Evolutionary conservation across 2,888 invertebrate species (phyloP).

Genomic region (Aporophyla lueneburgensis): DNA sequence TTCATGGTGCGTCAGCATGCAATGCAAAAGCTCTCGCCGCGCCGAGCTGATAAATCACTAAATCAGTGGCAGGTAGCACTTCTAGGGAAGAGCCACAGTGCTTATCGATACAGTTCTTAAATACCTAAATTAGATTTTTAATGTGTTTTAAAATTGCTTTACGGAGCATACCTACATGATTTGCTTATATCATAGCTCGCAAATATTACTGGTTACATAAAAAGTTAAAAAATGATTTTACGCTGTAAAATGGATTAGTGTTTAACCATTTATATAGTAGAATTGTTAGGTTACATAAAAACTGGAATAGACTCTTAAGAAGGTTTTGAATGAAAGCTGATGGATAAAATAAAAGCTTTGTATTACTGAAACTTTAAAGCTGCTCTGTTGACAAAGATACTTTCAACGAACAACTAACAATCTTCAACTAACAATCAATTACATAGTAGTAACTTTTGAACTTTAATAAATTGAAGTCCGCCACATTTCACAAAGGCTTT

Average conservation of each 20-base stretch:
- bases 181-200: too few species aligned
- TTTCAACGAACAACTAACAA: too few species aligned
- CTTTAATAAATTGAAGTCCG: neutral
- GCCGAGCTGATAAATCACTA: slow-evolving; percentile 75
- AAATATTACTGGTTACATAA: too few species aligned
- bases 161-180: too few species aligned
- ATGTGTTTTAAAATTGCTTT: too few species aligned
- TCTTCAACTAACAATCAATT: neutral
- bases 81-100: slow-evolving; percentile 66
- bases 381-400: neutral
- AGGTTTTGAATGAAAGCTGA: neutral
- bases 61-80: slow-evolving; percentile 76
- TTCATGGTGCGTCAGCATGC: slow-evolving; percentile 76
- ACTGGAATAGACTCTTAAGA: neutral
- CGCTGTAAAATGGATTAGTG: too few species aligned
- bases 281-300: neutral
- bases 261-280: too few species aligned
- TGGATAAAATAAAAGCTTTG: neutral
- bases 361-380: neutral
- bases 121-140: too few species aligned
- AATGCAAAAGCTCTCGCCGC: slow-evolving; percentile 74
- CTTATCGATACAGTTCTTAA: slow-evolving; percentile 49
- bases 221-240: too few species aligned
- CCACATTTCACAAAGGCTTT: neutral
- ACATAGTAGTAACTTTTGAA: neutral